Conservation (phyloP, 1,140 invertebrate species). For the Paracyclopina nana region DNA sequence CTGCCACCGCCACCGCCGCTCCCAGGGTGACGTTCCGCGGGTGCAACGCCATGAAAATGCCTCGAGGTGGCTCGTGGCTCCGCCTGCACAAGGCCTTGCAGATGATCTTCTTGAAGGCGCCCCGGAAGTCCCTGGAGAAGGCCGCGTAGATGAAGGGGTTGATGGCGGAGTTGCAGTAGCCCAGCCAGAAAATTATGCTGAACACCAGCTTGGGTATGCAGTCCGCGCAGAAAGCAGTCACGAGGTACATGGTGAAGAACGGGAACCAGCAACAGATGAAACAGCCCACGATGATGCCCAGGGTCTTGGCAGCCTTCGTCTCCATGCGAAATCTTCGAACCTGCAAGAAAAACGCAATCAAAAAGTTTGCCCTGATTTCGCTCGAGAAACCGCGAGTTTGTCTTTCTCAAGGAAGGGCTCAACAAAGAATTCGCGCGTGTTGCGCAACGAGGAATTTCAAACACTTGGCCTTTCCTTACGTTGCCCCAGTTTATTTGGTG, state of each 20-base stretch:
- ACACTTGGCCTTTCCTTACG: too few relatives aligned
- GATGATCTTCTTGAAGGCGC: constrained; percentile 74
- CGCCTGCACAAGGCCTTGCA: constrained; percentile 51
- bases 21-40: too few relatives aligned
- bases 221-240: constrained; percentile 54
- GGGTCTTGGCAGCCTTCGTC: constrained; percentile 78
- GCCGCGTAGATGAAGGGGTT: constrained; percentile 81
- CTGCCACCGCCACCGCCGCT: too few relatives aligned
- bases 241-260: constrained; percentile 81
- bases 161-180: constrained; percentile 86
- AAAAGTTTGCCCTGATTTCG: too few relatives aligned
- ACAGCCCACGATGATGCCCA: constrained; percentile 78
- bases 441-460: too few relatives aligned
- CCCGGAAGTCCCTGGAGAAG: constrained; percentile 76
- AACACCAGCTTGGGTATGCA: constrained; percentile 61
- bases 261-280: constrained; percentile 86
- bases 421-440: too few relatives aligned
- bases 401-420: too few relatives aligned
- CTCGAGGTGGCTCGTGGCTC: too few relatives aligned
- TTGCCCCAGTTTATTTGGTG: too few relatives aligned
- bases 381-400: too few relatives aligned
- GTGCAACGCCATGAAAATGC: too few relatives aligned
- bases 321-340: constrained; percentile 70
- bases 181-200: constrained; percentile 84
- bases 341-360: too few relatives aligned